Evolutionary conservation across 2,888 invertebrate species (phyloP).

Genomic region (Chrysomela aeneicollis): DNA sequence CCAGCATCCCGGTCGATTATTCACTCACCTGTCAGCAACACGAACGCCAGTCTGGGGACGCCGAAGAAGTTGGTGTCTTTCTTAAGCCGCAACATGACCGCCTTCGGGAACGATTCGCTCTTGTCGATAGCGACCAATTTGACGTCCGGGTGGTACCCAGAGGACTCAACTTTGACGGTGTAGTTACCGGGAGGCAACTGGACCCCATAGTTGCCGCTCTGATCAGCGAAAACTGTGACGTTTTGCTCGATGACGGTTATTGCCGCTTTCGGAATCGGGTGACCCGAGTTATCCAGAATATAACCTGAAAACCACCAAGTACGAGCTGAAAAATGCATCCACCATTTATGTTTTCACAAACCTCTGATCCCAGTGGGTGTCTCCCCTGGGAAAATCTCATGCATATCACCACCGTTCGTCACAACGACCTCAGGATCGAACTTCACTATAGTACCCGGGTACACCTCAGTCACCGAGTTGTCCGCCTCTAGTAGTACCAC

Average conservation of each 20-base stretch:
- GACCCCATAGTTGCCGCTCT: constrained; percentile 63
- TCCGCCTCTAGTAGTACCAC: constrained; percentile 44
- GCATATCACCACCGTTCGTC: constrained; percentile 25
- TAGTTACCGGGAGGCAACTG: constrained; percentile 63
- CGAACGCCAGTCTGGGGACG: constrained; percentile 78
- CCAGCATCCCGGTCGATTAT: background rate
- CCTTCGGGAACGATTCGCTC: constrained; percentile 62
- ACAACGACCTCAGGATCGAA: constrained; percentile 15
- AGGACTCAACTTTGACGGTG: constrained; percentile 65
- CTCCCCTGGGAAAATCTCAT: constrained; percentile 42
- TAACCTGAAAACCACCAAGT: constrained; percentile 64
- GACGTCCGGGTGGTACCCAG: constrained; percentile 68
- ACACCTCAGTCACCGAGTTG: constrained; percentile 15
- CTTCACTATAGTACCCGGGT: constrained; percentile 31
- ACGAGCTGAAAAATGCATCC: no score
- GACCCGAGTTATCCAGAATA: constrained; percentile 67
- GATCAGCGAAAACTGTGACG: constrained; percentile 58
- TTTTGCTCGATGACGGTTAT: constrained; percentile 62
- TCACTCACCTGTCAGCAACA: constrained; percentile 72
- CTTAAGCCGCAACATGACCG: constrained; percentile 73
- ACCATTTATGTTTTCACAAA: constrained; percentile 20
- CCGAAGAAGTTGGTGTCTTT: constrained; percentile 75
- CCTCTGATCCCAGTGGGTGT: constrained; percentile 48
- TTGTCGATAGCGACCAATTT: constrained; percentile 59
- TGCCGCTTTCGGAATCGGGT: constrained; percentile 65